phyloP scores from a whole-genome alignment of 2,888 invertebrate genomes.

The Byasa hedistus region DNA sequence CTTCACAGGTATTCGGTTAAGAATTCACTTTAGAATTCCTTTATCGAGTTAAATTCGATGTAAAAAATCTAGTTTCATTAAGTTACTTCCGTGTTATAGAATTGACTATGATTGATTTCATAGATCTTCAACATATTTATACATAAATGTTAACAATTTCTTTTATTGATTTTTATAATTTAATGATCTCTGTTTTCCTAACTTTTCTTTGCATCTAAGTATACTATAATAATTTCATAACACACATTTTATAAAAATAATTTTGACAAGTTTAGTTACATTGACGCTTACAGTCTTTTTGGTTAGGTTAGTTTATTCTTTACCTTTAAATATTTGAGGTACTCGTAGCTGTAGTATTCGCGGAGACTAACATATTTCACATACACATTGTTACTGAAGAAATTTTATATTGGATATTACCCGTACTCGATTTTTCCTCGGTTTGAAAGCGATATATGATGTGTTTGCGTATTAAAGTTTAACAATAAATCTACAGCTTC shows the following conservation, averaged over 20 bases:
- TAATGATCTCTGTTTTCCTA: too few relatives aligned
- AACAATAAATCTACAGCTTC: conserved; percentile 63
- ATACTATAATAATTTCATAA: too few relatives aligned
- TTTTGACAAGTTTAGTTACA: too few relatives aligned
- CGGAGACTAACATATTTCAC: neutral
- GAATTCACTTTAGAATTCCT: conserved; percentile 32
- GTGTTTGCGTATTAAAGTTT: conserved; percentile 58
- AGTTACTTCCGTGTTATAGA: too few relatives aligned
- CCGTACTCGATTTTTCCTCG: conserved; percentile 2
- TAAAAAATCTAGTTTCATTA: too few relatives aligned
- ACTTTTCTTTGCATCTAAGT: too few relatives aligned
- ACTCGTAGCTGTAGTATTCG: neutral
- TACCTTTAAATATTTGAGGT: neutral
- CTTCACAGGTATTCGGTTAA: conserved; percentile 38
- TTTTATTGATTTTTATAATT: too few relatives aligned
- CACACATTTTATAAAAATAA: too few relatives aligned
- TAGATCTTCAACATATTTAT: too few relatives aligned
- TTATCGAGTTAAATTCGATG: conserved; percentile 13
- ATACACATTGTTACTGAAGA: neutral
- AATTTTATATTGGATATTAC: conserved; percentile 14
- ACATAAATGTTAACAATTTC: too few relatives aligned
- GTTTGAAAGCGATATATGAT: conserved; percentile 24
- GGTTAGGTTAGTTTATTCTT: neutral
- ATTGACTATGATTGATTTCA: too few relatives aligned
- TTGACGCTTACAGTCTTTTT: too few relatives aligned